These are phyloP conservation scores for Sinosuthora webbiana DNA, from an alignment of 2,113 vertebrate species.

Conservation along the genomic window DNA sequence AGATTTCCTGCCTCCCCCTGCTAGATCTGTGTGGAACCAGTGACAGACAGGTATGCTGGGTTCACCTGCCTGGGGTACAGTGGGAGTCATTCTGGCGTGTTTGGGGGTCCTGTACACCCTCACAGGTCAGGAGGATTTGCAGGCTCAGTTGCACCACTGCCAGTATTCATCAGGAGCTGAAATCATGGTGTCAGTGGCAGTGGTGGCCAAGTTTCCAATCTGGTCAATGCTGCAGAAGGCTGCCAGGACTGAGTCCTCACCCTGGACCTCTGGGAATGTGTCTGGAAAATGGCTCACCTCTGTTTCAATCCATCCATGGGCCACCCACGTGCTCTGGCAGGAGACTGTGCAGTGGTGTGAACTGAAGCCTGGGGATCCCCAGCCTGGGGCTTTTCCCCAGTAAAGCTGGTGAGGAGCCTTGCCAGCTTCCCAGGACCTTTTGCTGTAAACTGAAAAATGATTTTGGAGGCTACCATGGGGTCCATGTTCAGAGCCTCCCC, in stretches of 20 bases:
- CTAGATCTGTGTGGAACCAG: neutral
- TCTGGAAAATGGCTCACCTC: neutral
- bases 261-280: neutral
- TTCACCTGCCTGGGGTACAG: neutral
- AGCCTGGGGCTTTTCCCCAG: neutral
- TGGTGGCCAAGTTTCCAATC: constrained; percentile 20
- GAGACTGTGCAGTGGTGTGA: neutral
- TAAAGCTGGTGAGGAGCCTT: neutral
- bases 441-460: neutral
- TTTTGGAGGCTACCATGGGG: neutral
- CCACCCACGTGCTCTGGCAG: neutral
- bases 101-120: neutral
- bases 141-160: neutral
- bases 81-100: neutral
- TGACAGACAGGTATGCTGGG: neutral
- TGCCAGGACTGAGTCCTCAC: neutral
- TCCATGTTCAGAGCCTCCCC: rapidly evolving
- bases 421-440: neutral
- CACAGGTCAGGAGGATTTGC: neutral
- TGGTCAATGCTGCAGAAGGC: neutral
- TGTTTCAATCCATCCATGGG: neutral
- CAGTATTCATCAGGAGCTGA: neutral
- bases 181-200: neutral
- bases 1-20: neutral
- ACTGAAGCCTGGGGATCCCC: neutral